These are phyloP conservation scores for Diplosoma virens DNA, from an alignment of 23 tunicate genomes.

Conservation along the genomic window DNA sequence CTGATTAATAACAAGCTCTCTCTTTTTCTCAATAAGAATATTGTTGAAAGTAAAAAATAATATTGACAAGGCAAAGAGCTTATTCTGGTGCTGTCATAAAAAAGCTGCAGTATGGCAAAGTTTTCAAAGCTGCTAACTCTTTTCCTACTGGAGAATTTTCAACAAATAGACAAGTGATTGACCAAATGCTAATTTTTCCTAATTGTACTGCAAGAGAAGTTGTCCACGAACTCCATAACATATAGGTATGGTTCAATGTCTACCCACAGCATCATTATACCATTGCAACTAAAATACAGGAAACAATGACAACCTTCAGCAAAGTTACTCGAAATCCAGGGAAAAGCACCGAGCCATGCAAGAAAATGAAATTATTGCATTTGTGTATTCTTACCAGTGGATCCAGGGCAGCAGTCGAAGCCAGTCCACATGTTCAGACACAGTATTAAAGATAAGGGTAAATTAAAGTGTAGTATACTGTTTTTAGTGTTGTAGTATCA, in stretches of 20 bases:
- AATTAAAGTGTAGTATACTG: no score
- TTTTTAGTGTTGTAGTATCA: no score
- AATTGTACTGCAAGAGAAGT: neutral
- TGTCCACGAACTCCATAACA: slow-evolving; percentile 2
- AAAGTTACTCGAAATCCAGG: neutral
- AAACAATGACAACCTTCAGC: slow-evolving; percentile 2
- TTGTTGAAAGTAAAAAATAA: neutral
- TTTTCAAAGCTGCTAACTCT: neutral
- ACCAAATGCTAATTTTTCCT: slow-evolving; percentile 2
- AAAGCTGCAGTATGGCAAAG: slow-evolving; percentile 8
- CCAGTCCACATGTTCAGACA: no score
- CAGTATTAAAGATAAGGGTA: no score
- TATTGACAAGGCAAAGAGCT: slow-evolving; percentile 9
- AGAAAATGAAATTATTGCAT: slow-evolving; percentile 1
- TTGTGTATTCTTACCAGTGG: no score
- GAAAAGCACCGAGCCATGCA: neutral
- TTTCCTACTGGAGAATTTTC: neutral
- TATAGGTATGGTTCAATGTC: slow-evolving; percentile 10
- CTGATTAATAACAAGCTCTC: neutral
- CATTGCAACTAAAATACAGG: neutral
- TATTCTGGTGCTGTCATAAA: neutral
- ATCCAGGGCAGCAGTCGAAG: no score
- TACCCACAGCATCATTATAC: neutral
- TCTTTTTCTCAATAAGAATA: neutral
- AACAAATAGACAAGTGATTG: slow-evolving; percentile 21